These are phyloP conservation scores for Polyommatus iphigenia DNA, from an alignment of 2,888 invertebrate species.

Conservation along the genomic window DNA sequence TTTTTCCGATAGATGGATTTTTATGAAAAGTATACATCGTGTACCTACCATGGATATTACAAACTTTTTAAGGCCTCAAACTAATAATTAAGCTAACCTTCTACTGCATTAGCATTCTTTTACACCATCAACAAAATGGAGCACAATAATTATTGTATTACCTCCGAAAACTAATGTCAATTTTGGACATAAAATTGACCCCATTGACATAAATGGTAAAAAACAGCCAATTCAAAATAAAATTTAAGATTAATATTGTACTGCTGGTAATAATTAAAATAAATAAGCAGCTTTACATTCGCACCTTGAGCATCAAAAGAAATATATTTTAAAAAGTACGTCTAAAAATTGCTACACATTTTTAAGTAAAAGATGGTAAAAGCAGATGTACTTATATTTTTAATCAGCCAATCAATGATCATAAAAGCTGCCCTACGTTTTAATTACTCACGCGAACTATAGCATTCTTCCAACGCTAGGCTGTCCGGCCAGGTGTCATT, in stretches of 20 bases:
- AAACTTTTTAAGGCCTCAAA: not conserved
- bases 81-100: not conserved
- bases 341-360: slow-evolving; percentile 17
- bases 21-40: no score
- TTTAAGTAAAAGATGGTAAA: slow-evolving; percentile 7
- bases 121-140: not conserved
- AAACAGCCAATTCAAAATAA: not conserved
- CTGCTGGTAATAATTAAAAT: not conserved
- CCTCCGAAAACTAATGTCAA: no score
- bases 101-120: not conserved
- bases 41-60: not conserved
- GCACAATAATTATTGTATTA: not conserved
- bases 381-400: slow-evolving; percentile 26
- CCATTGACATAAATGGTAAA: no score
- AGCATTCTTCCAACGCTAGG: slow-evolving; percentile 52
- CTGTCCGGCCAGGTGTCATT: slow-evolving; percentile 69
- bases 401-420: slow-evolving; percentile 37
- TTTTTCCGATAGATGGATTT: no score
- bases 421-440: slow-evolving; percentile 55
- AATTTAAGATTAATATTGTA: not conserved
- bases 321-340: not conserved
- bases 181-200: no score
- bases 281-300: not conserved
- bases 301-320: slow-evolving; percentile 12
- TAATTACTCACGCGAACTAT: slow-evolving; percentile 50